phyloP scores from a whole-genome alignment of 2,113 vertebrate genomes.

The Pyxicephalus adspersus region DNA sequence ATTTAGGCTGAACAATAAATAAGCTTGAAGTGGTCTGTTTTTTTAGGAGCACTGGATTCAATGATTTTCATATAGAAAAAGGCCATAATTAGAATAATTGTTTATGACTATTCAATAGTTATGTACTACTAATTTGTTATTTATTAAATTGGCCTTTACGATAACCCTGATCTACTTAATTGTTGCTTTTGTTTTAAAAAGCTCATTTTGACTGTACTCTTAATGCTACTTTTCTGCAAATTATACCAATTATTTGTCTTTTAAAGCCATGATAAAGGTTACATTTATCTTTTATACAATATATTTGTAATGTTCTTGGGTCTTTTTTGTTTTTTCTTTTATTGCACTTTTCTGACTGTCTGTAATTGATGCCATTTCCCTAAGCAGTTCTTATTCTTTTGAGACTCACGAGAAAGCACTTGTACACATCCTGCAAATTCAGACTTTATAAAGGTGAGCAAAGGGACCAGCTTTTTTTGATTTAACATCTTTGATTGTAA shows the following conservation, averaged over 20 bases:
- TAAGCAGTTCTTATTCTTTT: constrained; percentile 21
- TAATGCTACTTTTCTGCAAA: not conserved
- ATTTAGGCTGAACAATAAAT: not conserved
- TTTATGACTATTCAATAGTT: not conserved
- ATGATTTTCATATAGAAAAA: constrained; percentile 15
- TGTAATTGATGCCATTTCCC: constrained; percentile 8
- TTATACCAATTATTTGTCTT: constrained; percentile 13
- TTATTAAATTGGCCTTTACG: constrained; percentile 1
- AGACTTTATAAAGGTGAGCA: constrained; percentile 25
- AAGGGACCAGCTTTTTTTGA: constrained; percentile 29
- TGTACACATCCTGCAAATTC: constrained; percentile 22
- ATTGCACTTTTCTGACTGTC: constrained; percentile 11
- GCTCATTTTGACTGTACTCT: not conserved
- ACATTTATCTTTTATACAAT: constrained; percentile 16
- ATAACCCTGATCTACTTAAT: not conserved
- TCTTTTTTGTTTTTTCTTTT: constrained; percentile 9
- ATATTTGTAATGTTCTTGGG: constrained; percentile 8
- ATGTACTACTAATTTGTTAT: constrained; percentile 11
- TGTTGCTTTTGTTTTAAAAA: constrained; percentile 34
- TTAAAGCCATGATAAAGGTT: constrained; percentile 13
- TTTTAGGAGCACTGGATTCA: constrained; percentile 8
- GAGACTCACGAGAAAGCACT: not conserved
- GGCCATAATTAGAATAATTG: constrained; percentile 9
- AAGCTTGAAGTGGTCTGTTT: not conserved
- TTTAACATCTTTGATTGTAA: constrained; percentile 44